Base-by-base conservation (phyloP, 2,888 invertebrate genomes). In the Strigamia transsilvanica region DNA sequence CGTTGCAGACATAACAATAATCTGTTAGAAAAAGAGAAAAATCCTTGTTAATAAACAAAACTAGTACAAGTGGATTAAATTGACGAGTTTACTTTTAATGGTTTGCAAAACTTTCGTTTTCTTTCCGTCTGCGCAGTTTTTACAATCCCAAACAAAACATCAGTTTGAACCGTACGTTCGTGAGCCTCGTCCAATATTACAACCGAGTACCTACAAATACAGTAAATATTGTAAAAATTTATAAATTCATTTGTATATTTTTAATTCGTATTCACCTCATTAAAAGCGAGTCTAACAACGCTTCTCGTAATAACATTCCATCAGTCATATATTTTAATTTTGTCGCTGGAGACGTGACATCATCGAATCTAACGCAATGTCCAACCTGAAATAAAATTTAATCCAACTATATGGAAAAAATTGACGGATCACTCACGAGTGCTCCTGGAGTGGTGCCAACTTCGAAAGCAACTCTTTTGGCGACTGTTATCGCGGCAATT, bases 101-200 rank as follows among this genome's bases (percentile, higher is more conserved):
- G 91, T n/a, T 79, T 23, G 79, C 79, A 23, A 13, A 41, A 80
- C 82, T 46, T 81, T 80, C 46, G 56, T 23, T 85, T 84, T 82
- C 97, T 90, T 84, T 92, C 90, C 85, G 91, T 92, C 87, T 97
- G 97, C 0, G 97, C 96, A 84, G 92, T 90, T 88, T 96, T 96
- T 0, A 97, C 94, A 85, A 98, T 94, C 0, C 97, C 97, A 89
- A 98, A 95, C 0, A 98, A 89, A 0, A 98, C 92, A 90, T 98
- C 98, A 3, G 97, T 98, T 86, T 95, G 94, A 0, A 98, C 92
- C 2, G 98, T 97, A 73, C 98, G 91, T 88, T 98, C 98, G 88
- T 98, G 98, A 42, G 96, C 98, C 88, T 98, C 98, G 88, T 98
- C 98, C 84, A 98, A 88, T 86, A 98, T 93, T 23, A 98, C 91